Conservation (phyloP, 2,888 invertebrate species). For the Corythucha ciliata region DNA sequence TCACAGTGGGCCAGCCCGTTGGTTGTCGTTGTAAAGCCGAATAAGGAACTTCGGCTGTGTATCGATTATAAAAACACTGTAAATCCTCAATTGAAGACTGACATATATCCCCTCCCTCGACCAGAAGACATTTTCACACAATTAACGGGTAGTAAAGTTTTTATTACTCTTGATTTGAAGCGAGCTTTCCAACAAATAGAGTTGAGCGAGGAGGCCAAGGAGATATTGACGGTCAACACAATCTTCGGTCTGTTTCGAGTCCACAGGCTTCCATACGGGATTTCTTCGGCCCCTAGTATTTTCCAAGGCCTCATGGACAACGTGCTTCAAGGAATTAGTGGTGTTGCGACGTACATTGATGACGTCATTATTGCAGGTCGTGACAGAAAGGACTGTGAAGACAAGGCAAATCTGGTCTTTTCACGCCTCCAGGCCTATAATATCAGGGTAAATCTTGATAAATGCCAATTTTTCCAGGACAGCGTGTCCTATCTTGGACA, state of each 20-base stretch:
- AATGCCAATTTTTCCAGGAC: constrained; percentile 7
- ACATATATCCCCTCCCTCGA: constrained; percentile 23
- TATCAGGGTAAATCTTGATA: not conserved
- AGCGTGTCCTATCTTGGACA: no score
- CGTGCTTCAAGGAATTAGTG: not conserved
- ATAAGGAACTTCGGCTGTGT: constrained; percentile 13
- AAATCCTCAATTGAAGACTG: constrained; percentile 15
- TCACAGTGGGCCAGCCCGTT: constrained; percentile 21
- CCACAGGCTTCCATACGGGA: not conserved
- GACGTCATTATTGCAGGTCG: constrained; percentile 1
- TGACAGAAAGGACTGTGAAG: not conserved
- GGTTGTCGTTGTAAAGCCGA: constrained; percentile 8
- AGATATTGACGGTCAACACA: constrained; percentile 2
- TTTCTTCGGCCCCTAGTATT: not conserved
- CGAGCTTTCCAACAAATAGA: not conserved
- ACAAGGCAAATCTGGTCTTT: not conserved
- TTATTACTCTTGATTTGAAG: not conserved
- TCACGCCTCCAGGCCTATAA: not conserved
- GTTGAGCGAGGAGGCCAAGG: not conserved
- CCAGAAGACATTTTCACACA: constrained; percentile 16
- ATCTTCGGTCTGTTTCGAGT: constrained; percentile 5
- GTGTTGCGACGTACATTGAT: constrained; percentile 1
- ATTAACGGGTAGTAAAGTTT: constrained; percentile 13
- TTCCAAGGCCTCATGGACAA: constrained; percentile 6
- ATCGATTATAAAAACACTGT: constrained; percentile 6